These are phyloP conservation scores for Bugulina stolonifera DNA, from an alignment of 2,888 invertebrate genomes.

Conservation along the genomic window DNA sequence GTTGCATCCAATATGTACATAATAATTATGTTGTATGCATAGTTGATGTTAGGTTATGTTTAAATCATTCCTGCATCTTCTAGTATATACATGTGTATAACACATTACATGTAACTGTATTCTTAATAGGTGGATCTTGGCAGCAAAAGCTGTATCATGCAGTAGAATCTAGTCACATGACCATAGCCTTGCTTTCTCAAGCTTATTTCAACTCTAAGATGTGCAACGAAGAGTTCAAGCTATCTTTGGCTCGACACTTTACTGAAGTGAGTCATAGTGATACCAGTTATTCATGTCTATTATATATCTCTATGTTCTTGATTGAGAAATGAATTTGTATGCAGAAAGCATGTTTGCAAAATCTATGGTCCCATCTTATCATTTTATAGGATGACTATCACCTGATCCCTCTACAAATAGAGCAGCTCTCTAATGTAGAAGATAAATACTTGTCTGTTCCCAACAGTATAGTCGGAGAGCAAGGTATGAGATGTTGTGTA, in stretches of 20 bases:
- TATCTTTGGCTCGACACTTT: slow-evolving; percentile 39
- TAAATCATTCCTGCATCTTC: too few relatives aligned
- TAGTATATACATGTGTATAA: too few relatives aligned
- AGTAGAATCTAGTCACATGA: slow-evolving; percentile 37
- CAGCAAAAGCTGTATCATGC: slow-evolving; percentile 45
- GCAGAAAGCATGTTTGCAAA: background rate
- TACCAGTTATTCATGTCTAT: too few relatives aligned
- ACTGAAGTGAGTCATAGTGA: slow-evolving; percentile 35
- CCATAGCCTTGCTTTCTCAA: slow-evolving; percentile 39
- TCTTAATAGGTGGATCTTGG: slow-evolving; percentile 43
- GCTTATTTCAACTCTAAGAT: slow-evolving; percentile 41
- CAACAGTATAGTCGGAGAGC: background rate
- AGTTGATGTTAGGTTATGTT: too few relatives aligned
- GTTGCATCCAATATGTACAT: too few relatives aligned
- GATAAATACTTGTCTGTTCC: background rate
- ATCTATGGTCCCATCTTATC: too few relatives aligned
- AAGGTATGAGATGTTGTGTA: background rate
- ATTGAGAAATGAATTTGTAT: too few relatives aligned
- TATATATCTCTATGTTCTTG: too few relatives aligned
- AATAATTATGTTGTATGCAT: too few relatives aligned
- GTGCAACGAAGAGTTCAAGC: slow-evolving; percentile 46
- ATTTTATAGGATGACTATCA: background rate
- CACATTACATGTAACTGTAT: too few relatives aligned
- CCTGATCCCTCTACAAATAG: slow-evolving; percentile 14
- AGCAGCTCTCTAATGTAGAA: background rate